Evolutionary conservation across 30 jellyfish, hydroid and myxozoan genomes (phyloP).

Genomic region (Chironex yamaguchii): DNA sequence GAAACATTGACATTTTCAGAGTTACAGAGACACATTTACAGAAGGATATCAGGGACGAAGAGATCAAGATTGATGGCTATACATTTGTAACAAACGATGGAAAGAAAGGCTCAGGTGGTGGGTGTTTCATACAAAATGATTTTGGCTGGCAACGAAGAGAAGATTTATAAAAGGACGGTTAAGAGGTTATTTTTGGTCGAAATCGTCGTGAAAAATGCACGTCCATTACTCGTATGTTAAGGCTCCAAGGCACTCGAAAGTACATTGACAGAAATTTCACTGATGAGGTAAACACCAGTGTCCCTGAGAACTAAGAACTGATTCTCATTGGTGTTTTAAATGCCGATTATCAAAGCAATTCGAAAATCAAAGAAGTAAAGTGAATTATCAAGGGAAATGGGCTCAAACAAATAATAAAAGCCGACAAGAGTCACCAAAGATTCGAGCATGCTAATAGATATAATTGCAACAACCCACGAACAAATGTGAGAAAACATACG

Average conservation of each 20-base stretch:
- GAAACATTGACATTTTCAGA: too few relatives aligned
- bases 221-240: conserved; percentile 27
- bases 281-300: conserved; percentile 32
- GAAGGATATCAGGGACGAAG: conserved; percentile 2
- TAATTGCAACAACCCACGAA: too few relatives aligned
- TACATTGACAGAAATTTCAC: conserved; percentile 15
- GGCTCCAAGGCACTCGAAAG: conserved; percentile 56
- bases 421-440: too few relatives aligned
- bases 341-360: conserved; percentile 7
- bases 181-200: conserved; percentile 16
- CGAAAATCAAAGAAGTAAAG: conserved; percentile 30
- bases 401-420: conserved; percentile 15
- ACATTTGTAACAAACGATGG: conserved; percentile 16
- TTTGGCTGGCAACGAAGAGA: too few relatives aligned
- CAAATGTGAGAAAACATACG: too few relatives aligned
- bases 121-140: conserved; percentile 4
- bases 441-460: too few relatives aligned
- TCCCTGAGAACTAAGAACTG: conserved; percentile 55
- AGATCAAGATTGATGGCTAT: conserved; percentile 7
- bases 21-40: too few relatives aligned
- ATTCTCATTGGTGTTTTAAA: conserved; percentile 45
- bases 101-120: conserved; percentile 4
- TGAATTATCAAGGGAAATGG: conserved; percentile 25
- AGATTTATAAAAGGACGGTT: background rate
- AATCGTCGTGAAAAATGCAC: conserved; percentile 32